Evolutionary conservation across 2,113 vertebrate genomes (phyloP).

Genomic region (Hemibagrus wyckioides): DNA sequence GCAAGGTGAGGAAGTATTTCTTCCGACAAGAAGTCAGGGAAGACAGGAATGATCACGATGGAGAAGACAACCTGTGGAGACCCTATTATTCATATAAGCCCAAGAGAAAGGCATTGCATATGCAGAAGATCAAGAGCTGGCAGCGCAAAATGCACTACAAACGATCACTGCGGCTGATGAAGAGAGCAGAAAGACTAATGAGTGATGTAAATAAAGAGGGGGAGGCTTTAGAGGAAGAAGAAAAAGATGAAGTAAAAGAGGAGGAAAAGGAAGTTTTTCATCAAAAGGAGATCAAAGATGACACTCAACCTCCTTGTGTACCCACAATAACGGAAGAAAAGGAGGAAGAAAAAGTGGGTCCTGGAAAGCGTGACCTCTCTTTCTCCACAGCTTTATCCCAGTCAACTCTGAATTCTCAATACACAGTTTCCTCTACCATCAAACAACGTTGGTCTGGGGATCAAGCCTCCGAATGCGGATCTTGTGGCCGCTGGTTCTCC

Average conservation of each 20-base stretch:
- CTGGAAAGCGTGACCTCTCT: constrained; percentile 47
- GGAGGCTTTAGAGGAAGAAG: constrained; percentile 60
- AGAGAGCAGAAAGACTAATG: constrained; percentile 73
- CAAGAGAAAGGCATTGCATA: constrained; percentile 78
- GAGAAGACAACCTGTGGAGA: constrained; percentile 85
- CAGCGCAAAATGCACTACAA: constrained; percentile 76
- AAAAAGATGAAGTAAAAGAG: constrained; percentile 52
- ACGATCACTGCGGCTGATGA: constrained; percentile 74
- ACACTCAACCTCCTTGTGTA: constrained; percentile 7
- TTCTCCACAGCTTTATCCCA: constrained; percentile 45
- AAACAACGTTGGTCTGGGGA: constrained; percentile 69
- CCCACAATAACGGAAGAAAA: constrained; percentile 36
- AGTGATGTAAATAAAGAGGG: constrained; percentile 61
- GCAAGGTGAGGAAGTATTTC: constrained; percentile 70
- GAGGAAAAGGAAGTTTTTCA: constrained; percentile 58
- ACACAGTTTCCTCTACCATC: constrained; percentile 60
- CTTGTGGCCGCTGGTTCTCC: constrained; percentile 82
- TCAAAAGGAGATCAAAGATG: constrained; percentile 38
- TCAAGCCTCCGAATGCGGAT: constrained; percentile 78
- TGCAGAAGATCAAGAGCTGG: constrained; percentile 79
- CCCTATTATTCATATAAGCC: constrained; percentile 92
- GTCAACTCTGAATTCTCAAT: constrained; percentile 61
- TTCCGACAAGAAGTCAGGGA: constrained; percentile 78
- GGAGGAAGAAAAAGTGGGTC: constrained; percentile 51
- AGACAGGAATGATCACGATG: constrained; percentile 78